Evolutionary conservation across 1,140 invertebrate species (phyloP).

Genomic region (Aphaenogaster ashmeadi): DNA sequence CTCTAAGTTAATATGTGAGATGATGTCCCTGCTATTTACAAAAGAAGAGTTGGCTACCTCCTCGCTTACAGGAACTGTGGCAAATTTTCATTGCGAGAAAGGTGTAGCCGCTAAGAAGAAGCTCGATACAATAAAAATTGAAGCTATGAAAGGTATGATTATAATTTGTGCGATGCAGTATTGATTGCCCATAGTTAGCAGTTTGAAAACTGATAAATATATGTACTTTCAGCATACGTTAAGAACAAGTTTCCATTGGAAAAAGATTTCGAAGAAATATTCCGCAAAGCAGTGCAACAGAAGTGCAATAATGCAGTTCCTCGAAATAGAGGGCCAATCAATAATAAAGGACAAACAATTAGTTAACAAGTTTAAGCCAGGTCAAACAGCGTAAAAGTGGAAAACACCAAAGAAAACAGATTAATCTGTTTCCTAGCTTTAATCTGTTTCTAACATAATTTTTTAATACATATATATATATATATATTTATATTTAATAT

Average conservation of each 20-base stretch:
- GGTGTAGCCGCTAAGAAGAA: not conserved
- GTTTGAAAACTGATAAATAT: slow-evolving; percentile 6
- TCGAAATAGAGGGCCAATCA: not conserved
- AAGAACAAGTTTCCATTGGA: not conserved
- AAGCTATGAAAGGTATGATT: not conserved
- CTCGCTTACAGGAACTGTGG: not conserved
- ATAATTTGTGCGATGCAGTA: not conserved
- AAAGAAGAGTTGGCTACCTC: slow-evolving; percentile 8
- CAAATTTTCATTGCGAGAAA: slow-evolving; percentile 1
- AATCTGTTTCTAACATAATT: no score
- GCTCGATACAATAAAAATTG: not conserved
- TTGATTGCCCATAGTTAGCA: not conserved
- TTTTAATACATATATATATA: no score
- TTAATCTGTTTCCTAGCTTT: no score
- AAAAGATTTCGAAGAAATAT: not conserved
- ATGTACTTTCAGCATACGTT: not conserved
- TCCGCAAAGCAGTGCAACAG: slow-evolving; percentile 2
- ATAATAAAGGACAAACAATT: not conserved
- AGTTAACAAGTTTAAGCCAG: no score
- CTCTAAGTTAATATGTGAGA: not conserved
- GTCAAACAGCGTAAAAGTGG: no score
- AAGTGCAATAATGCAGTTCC: slow-evolving; percentile 11
- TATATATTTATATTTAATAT: no score
- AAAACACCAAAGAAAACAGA: no score
- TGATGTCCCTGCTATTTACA: not conserved